These are phyloP conservation scores for Calycopis cecrops DNA, from an alignment of 1,140 invertebrate species.

Conservation along the genomic window DNA sequence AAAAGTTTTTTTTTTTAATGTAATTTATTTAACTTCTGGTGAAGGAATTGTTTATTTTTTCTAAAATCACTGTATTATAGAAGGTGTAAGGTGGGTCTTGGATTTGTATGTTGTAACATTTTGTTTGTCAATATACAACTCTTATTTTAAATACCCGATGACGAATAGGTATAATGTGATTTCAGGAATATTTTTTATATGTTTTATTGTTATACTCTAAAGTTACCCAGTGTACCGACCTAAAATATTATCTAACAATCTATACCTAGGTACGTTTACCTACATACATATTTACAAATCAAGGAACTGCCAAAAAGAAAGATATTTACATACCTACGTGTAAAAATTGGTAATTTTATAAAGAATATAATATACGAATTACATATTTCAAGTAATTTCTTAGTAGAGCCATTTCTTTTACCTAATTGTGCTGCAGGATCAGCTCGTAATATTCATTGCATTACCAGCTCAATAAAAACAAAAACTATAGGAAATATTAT, in stretches of 20 bases:
- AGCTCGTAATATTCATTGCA: not conserved
- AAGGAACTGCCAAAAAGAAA: not conserved
- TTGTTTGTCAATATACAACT: not conserved
- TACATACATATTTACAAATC: not conserved
- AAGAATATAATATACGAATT: not conserved
- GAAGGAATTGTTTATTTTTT: not conserved
- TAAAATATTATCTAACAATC: not conserved
- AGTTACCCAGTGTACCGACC: conserved; percentile 3
- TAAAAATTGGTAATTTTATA: not conserved
- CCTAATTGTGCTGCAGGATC: not conserved
- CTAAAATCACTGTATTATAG: conserved; percentile 1
- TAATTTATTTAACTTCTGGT: conserved; percentile 1
- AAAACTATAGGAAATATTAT: not conserved
- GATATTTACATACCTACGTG: not conserved
- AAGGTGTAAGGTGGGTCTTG: conserved; percentile 7
- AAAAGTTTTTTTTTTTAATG: not conserved
- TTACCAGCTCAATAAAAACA: not conserved
- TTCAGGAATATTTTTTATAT: not conserved
- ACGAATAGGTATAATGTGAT: not conserved
- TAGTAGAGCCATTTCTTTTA: too few species aligned
- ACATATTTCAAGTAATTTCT: not conserved
- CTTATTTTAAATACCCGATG: too few species aligned
- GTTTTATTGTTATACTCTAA: not conserved
- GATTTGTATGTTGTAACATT: not conserved
- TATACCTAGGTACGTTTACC: not conserved